Conservation (phyloP, 1,140 invertebrate genomes). For the Eupristina koningsbergeri region DNA sequence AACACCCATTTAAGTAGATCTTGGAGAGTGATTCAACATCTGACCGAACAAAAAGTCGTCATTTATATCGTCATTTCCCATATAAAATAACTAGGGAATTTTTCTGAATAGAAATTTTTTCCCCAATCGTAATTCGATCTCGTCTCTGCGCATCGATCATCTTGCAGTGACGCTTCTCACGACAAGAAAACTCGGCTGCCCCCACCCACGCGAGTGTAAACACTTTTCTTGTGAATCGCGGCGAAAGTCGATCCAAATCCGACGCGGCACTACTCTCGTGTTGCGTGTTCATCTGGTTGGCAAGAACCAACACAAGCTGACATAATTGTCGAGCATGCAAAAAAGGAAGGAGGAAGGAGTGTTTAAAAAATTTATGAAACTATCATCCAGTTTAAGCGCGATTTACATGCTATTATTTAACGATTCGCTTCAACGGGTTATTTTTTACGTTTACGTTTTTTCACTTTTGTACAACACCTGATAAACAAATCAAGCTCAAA, state of each 20-base stretch:
- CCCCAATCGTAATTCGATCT: conserved; percentile 40
- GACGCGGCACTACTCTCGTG: conserved; percentile 13
- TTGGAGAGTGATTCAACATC: conserved; percentile 7
- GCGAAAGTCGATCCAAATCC: conserved; percentile 46
- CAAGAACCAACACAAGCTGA: not conserved
- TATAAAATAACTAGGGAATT: conserved; percentile 19
- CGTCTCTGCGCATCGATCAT: conserved; percentile 45
- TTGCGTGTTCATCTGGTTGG: not conserved
- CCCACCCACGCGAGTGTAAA: conserved; percentile 11
- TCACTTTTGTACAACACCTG: too few relatives aligned
- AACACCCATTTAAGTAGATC: not conserved
- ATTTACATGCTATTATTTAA: too few relatives aligned
- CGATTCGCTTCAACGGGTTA: too few relatives aligned
- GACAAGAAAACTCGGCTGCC: conserved; percentile 18
- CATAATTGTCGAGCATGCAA: not conserved
- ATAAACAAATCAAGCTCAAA: not conserved
- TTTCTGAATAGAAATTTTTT: conserved; percentile 33
- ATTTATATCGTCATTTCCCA: not conserved
- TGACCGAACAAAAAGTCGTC: conserved; percentile 31
- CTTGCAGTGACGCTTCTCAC: conserved; percentile 45
- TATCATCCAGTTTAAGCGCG: too few relatives aligned
- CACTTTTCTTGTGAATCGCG: conserved; percentile 21
- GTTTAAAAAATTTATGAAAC: too few relatives aligned
- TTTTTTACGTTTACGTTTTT: too few relatives aligned
- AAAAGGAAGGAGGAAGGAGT: not conserved